phyloP scores from a whole-genome alignment of 2,888 invertebrate species.

The Spisula subtruncata region DNA sequence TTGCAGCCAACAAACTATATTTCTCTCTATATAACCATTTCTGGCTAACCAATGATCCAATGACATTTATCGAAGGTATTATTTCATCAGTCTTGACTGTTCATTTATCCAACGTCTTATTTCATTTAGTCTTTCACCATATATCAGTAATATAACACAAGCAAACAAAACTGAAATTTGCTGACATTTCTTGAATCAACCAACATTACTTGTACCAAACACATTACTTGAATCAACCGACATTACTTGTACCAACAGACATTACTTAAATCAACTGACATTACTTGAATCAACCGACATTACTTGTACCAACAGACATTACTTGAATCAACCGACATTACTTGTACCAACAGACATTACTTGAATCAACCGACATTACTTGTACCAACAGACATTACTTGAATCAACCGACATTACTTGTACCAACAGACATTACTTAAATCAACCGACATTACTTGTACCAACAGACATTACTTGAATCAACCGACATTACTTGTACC shows the following conservation, averaged over 20 bases:
- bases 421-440: too few species aligned
- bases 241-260: neutral
- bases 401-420: too few species aligned
- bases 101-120: neutral
- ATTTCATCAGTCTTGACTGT: too few species aligned
- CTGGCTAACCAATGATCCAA: too few species aligned
- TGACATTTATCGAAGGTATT: neutral
- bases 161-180: too few species aligned
- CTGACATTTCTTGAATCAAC: neutral
- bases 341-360: too few species aligned
- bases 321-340: too few species aligned
- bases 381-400: neutral
- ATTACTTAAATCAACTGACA: too few species aligned
- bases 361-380: neutral
- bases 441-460: too few species aligned
- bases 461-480: neutral
- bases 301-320: neutral
- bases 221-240: neutral
- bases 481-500: too few species aligned
- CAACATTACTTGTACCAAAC: too few species aligned
- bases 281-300: neutral
- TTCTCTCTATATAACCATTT: too few species aligned
- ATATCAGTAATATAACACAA: neutral
- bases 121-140: neutral
- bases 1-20: neutral